A percentile compares a stretch with the other conserved stretches of the same genome.
Conservation (phyloP, 2,113 vertebrate genomes). For the Athene cunicularia region DNA sequence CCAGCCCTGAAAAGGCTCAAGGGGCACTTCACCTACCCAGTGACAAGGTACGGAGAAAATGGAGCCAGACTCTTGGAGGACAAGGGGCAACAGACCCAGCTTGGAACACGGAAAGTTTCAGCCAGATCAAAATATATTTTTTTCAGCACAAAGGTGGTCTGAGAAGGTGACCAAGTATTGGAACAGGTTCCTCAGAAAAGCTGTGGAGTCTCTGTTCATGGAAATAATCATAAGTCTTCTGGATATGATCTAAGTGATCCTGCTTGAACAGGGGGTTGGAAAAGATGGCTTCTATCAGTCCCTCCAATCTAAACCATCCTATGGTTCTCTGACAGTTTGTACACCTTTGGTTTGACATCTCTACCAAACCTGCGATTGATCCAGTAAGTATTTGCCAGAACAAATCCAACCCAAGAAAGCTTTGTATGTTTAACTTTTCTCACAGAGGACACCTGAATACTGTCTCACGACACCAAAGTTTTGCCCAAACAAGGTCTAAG, state of each 20-base stretch:
- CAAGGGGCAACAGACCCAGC: neutral
- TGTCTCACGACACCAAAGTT: neutral
- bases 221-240: neutral
- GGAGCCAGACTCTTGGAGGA: neutral
- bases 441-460: neutral
- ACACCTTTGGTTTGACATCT: neutral
- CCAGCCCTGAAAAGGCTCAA: neutral
- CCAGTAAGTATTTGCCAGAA: neutral
- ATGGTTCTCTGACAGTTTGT: neutral
- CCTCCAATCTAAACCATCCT: neutral
- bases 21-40: neutral
- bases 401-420: neutral
- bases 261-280: neutral
- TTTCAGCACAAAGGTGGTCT: neutral
- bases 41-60: neutral
- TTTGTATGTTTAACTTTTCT: neutral
- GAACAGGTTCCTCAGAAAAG: neutral
- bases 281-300: neutral
- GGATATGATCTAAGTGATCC: neutral
- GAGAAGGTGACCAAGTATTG: neutral
- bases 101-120: neutral
- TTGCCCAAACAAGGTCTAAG: neutral
- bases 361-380: neutral
- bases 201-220: neutral
- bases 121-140: neutral